A percentile compares a stretch with the other conserved stretches of the same genome.
These are phyloP conservation scores for Chironomus tepperi DNA, from an alignment of 1,140 invertebrate species.

Conservation along the genomic window DNA sequence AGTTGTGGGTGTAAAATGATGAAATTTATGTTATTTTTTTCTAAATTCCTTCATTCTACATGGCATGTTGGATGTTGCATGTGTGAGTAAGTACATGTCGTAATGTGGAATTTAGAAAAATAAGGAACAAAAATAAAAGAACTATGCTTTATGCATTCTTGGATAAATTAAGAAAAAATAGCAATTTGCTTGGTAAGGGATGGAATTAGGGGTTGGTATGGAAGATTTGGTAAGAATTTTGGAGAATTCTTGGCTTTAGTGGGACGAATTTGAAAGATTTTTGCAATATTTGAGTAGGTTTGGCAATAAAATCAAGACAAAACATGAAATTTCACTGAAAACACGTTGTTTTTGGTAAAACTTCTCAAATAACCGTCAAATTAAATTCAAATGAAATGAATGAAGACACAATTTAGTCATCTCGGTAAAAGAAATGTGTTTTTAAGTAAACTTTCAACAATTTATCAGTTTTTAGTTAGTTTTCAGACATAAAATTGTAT, in stretches of 20 bases:
- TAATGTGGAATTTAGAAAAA: not conserved
- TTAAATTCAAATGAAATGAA: no score
- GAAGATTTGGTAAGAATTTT: not conserved
- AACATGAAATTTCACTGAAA: no score
- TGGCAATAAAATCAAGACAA: no score
- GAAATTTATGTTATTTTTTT: constrained; percentile 10
- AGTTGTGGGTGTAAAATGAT: constrained; percentile 8
- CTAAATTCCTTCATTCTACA: not conserved
- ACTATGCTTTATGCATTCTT: constrained; percentile 2
- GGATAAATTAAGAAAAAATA: not conserved
- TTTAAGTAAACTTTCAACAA: no score
- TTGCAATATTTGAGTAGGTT: no score
- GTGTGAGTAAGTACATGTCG: constrained; percentile 1
- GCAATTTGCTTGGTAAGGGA: not conserved
- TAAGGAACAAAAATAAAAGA: not conserved
- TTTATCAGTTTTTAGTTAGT: no score
- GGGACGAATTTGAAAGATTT: not conserved
- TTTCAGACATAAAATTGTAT: no score
- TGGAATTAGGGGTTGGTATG: not conserved
- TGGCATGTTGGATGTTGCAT: not conserved
- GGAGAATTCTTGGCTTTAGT: not conserved
- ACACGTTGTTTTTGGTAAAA: no score
- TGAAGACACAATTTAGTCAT: no score
- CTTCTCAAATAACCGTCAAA: no score
- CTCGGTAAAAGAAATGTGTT: no score